Evolutionary conservation across 1,140 invertebrate species (phyloP).

Genomic region (Ctenoplectra terminalis): DNA sequence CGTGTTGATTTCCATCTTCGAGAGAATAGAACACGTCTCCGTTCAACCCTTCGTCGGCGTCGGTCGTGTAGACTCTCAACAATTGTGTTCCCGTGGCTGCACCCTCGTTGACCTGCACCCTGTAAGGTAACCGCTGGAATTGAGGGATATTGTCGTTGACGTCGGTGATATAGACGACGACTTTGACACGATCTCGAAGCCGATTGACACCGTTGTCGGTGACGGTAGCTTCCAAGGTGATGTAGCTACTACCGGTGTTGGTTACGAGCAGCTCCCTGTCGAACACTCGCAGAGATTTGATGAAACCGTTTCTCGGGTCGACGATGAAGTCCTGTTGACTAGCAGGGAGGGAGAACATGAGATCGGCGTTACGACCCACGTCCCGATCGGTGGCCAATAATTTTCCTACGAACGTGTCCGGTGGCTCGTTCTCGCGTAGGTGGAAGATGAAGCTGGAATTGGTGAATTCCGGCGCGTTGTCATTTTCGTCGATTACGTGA

Average conservation of each 20-base stretch:
- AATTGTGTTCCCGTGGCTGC: constrained; percentile 90
- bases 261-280: constrained; percentile 93
- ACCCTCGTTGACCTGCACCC: constrained; percentile 93
- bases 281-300: constrained; percentile 92
- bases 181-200: constrained; percentile 93
- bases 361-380: constrained; percentile 94
- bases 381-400: constrained; percentile 95
- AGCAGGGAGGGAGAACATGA: constrained; percentile 92
- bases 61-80: constrained; percentile 92
- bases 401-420: constrained; percentile 95
- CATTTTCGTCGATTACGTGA: constrained; percentile 97
- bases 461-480: constrained; percentile 95
- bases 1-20: constrained; percentile 90
- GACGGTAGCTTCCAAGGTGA: constrained; percentile 92
- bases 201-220: constrained; percentile 93
- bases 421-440: constrained; percentile 93
- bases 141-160: constrained; percentile 96
- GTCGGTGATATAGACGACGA: constrained; percentile 94
- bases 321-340: constrained; percentile 93
- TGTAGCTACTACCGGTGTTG: constrained; percentile 89
- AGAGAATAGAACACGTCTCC: constrained; percentile 95
- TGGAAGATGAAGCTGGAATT: constrained; percentile 93
- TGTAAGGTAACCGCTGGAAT: constrained; percentile 92
- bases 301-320: constrained; percentile 95
- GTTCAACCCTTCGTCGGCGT: constrained; percentile 95